Conservation (phyloP, 2,113 vertebrate genomes). For the human (Homo sapiens) region DNA sequence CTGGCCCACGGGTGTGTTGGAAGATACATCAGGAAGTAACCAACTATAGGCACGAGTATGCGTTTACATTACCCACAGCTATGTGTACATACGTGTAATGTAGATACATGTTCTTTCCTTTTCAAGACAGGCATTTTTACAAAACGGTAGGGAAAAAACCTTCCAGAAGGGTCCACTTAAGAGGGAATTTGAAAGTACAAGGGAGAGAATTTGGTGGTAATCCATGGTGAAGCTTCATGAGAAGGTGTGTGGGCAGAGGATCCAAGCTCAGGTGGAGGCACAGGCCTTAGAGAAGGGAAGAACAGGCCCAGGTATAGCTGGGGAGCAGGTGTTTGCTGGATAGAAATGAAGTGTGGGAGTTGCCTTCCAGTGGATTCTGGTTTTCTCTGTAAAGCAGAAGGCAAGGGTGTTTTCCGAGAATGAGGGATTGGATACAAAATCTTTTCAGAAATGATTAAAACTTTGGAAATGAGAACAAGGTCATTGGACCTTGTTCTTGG, state of each 20-base stretch:
- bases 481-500: too few species aligned
- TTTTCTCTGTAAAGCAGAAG: neutral
- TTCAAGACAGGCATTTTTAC: neutral
- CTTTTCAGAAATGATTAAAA: neutral
- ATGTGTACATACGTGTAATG: neutral
- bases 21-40: neutral
- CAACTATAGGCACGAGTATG: neutral
- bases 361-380: neutral
- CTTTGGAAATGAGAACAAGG: neutral
- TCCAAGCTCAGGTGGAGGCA: neutral
- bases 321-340: neutral
- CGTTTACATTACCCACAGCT: neutral
- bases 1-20: neutral
- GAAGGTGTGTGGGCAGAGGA: neutral
- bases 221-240: neutral
- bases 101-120: neutral
- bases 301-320: fast-evolving
- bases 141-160: neutral
- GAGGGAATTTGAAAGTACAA: neutral
- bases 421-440: neutral
- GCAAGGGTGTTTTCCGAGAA: neutral
- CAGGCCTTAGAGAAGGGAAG: neutral
- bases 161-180: neutral
- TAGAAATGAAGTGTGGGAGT: fast-evolving
- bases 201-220: neutral